A percentile compares a stretch with the other conserved stretches of the same genome.
Conservation (phyloP, 1,140 invertebrate species). For the Drosophila athabasca region DNA sequence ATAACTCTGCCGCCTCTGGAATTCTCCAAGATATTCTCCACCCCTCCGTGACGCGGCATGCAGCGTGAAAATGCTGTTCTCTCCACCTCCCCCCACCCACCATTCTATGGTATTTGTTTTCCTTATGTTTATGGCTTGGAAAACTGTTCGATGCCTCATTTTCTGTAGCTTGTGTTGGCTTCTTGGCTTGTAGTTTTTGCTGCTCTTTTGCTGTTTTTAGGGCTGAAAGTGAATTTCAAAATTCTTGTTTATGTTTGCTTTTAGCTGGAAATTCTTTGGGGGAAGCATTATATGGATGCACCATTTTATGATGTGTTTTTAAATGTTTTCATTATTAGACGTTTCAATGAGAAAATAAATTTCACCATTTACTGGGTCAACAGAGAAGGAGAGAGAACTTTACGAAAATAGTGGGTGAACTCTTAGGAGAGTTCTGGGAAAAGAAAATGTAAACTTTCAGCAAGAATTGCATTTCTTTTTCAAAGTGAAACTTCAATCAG, state of each 20-base stretch:
- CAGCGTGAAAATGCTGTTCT: conserved; percentile 49
- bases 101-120: conserved; percentile 38
- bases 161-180: conserved; percentile 32
- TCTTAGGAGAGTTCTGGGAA: conserved; percentile 14
- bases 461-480: background rate
- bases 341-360: conserved; percentile 75
- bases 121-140: conserved; percentile 57
- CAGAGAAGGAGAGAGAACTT: conserved; percentile 1
- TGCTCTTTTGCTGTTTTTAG: conserved; percentile 33
- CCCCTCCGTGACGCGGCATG: conserved; percentile 36
- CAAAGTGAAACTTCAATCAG: conserved; percentile 10
- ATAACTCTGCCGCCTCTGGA: conserved; percentile 21
- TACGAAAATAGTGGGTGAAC: background rate
- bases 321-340: conserved; percentile 76
- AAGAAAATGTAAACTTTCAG: background rate
- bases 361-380: conserved; percentile 68
- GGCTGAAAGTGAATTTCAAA: conserved; percentile 51
- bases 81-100: background rate
- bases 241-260: conserved; percentile 73
- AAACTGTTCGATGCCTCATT: conserved; percentile 67
- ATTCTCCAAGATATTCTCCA: conserved; percentile 7
- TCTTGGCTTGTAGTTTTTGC: conserved; percentile 31
- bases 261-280: conserved; percentile 40
- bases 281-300: conserved; percentile 12
- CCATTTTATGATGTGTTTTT: conserved; percentile 73